Base-by-base conservation (phyloP, 2,113 vertebrate species). In the Chaetura pelagica region DNA sequence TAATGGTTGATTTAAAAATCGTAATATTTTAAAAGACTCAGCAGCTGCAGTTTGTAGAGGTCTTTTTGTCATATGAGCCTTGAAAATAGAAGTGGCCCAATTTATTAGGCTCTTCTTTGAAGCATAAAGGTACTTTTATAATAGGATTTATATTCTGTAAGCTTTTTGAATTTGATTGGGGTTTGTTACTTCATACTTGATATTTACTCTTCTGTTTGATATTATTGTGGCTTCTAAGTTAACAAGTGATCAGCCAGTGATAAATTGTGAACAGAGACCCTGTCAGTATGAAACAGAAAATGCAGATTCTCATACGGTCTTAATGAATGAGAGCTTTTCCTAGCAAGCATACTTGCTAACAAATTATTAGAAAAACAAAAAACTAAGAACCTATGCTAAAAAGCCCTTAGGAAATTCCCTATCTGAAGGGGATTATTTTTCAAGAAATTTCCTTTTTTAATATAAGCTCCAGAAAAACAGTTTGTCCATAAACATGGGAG, bases 1-100 rank as follows among this genome's bases (percentile, higher is more conserved):
- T 84, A 89, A 89, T 62, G 7, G 23, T 68, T 68, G 76, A 57
- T 91, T 93, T 87, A 75, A 82, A 87, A 96, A 76, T 58, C 27
- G 12, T 58, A 51, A n/a, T 21, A 42, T 78, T 95, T 55, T 48
- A 67, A 64, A 92, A 82, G 27, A 68, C 49, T 38, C 58, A 72
- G 38, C 24, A 94, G 30, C 23, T 79, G 35, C 73, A 54, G 59
- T 75, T 49, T 40, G 23, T 71, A 77, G 35, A 68, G 10, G 5
- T 30, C 2, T 68, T 75, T 89, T 63, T 84, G 40, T 44, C 61
- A 4, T 73, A 66, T 88, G 75, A 81, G 16, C 13, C 80, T 61
- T 95, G 49, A 62, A 87, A 23, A 57, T 54, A 75, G 8, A 78
- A 84, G 27, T n/a, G 26, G 4, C 9, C 16, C 11, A 52, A 18